Evolutionary conservation across 2,113 vertebrate species (phyloP).

Genomic region (Fregetta grallaria): DNA sequence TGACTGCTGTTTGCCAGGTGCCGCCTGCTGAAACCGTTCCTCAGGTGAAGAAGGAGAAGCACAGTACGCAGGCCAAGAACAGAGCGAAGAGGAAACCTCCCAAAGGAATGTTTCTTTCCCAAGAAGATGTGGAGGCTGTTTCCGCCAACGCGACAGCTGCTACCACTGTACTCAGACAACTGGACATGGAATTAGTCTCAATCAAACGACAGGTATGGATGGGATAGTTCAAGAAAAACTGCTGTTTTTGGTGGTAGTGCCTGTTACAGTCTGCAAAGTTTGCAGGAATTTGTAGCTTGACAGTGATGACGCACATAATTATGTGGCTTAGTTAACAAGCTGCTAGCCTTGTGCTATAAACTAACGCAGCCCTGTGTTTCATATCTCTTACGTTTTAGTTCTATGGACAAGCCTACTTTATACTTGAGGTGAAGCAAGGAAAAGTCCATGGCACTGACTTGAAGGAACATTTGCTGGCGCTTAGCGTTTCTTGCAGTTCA

Average conservation of each 20-base stretch:
- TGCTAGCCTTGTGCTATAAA: background rate
- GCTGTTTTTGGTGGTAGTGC: background rate
- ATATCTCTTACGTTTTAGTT: background rate
- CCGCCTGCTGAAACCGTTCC: conserved; percentile 74
- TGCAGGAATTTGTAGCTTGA: background rate
- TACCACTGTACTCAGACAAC: conserved; percentile 85
- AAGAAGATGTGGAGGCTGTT: conserved; percentile 88
- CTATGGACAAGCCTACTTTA: background rate
- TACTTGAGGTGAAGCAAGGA: background rate
- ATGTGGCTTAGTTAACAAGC: background rate
- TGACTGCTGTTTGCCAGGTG: conserved; percentile 62
- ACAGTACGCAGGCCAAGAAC: conserved; percentile 84
- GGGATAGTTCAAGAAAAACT: background rate
- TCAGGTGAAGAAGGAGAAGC: conserved; percentile 86
- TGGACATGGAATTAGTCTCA: conserved; percentile 91
- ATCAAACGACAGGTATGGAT: conserved; percentile 89
- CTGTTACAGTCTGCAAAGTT: background rate
- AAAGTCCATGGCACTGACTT: background rate
- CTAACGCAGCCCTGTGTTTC: background rate
- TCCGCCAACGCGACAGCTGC: conserved; percentile 85
- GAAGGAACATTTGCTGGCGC: background rate
- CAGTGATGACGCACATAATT: background rate
- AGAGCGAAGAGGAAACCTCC: conserved; percentile 93
- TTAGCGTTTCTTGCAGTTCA: background rate
- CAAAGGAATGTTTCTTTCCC: conserved; percentile 93